Conservation (phyloP, 2,888 invertebrate species). For the Cephalotes varians region DNA sequence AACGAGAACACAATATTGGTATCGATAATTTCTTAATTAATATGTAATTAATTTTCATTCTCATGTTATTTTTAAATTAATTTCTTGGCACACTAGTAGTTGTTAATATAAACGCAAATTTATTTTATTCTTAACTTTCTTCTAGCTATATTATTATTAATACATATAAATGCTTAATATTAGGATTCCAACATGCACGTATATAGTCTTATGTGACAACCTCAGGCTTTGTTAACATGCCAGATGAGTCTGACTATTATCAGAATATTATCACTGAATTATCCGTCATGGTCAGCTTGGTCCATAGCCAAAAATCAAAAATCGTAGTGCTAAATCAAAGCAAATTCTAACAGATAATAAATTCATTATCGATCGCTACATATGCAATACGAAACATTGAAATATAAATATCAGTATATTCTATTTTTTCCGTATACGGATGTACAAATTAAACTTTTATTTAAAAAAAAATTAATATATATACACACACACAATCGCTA, state of each 20-base stretch:
- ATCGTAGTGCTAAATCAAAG: background rate
- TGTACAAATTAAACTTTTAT: background rate
- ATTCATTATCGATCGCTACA: background rate
- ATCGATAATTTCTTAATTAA: background rate
- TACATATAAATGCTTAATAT: no score
- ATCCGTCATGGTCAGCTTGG: background rate
- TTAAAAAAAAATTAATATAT: background rate
- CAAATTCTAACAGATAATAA: background rate
- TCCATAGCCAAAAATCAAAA: constrained; percentile 1
- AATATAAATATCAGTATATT: constrained; percentile 3
- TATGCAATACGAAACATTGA: background rate
- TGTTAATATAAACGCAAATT: background rate
- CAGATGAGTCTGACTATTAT: constrained; percentile 30
- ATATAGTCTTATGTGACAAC: background rate
- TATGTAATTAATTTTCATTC: background rate
- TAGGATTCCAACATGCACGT: background rate
- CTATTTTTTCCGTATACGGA: background rate
- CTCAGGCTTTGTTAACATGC: background rate
- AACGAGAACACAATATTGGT: background rate
- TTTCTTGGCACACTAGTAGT: background rate
- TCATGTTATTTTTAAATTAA: background rate
- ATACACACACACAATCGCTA: background rate
- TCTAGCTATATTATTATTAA: no score
- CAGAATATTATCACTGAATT: constrained; percentile 26
- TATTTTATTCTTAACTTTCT: no score